Evolutionary conservation across 2,888 invertebrate genomes (phyloP).

Genomic region (Tethea ocularis): DNA sequence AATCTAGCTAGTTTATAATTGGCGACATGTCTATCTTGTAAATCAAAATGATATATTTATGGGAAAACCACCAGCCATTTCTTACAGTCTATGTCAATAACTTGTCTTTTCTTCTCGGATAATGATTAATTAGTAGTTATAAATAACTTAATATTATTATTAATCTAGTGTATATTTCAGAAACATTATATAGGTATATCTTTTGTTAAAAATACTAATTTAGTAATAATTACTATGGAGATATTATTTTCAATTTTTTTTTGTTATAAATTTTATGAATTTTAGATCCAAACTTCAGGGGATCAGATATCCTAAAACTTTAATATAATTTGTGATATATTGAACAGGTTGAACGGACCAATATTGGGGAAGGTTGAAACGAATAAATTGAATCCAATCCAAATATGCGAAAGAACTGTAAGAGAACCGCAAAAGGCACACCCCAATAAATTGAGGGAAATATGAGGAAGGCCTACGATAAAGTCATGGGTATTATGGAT

Average conservation of each 20-base stretch:
- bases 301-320: not conserved
- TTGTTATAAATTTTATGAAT: not conserved
- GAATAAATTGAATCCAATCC: slow-evolving; percentile 63
- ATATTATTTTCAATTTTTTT: not conserved
- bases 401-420: slow-evolving; percentile 65
- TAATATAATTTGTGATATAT: slow-evolving; percentile 30
- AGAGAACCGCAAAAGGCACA: slow-evolving; percentile 62
- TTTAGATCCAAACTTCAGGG: not conserved
- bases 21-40: not conserved
- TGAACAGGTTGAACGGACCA: slow-evolving; percentile 40
- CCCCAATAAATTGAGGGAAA: slow-evolving; percentile 71
- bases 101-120: too few relatives aligned
- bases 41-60: too few relatives aligned
- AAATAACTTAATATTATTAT: too few relatives aligned
- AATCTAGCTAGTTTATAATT: not conserved
- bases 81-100: too few relatives aligned
- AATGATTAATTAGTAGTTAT: too few relatives aligned
- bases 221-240: too few relatives aligned
- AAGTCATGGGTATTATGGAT: slow-evolving; percentile 67
- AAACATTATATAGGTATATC: too few relatives aligned
- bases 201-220: too few relatives aligned
- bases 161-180: too few relatives aligned
- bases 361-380: slow-evolving; percentile 44
- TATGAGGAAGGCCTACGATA: slow-evolving; percentile 66
- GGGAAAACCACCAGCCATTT: too few relatives aligned